phyloP scores from a whole-genome alignment of 2,888 invertebrate species.

The Margaritifera margaritifera region DNA sequence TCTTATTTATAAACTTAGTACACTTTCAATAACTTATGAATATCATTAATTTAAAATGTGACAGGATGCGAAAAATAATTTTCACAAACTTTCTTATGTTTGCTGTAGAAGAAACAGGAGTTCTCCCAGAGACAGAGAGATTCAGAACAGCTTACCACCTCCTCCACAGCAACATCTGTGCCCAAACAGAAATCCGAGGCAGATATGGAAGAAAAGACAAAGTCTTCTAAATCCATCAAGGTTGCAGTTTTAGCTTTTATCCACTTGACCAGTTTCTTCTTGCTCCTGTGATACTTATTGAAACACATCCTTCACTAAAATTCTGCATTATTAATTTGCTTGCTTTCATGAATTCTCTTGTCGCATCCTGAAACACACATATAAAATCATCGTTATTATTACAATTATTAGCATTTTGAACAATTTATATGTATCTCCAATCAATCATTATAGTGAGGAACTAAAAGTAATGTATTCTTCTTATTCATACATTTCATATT shows the following conservation, averaged over 20 bases:
- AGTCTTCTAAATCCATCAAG: slow-evolving; percentile 38
- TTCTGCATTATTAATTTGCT: background rate
- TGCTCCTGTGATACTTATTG: background rate
- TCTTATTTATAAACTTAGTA: too few relatives aligned
- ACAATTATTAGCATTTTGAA: too few relatives aligned
- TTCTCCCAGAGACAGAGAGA: slow-evolving; percentile 59
- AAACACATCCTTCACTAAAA: too few relatives aligned
- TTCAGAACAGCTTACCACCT: slow-evolving; percentile 35
- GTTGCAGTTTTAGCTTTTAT: slow-evolving; percentile 13
- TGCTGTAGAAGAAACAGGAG: slow-evolving; percentile 59
- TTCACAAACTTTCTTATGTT: background rate
- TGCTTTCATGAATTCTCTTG: too few relatives aligned
- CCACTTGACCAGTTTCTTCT: background rate
- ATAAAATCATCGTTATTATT: too few relatives aligned
- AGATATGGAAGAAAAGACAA: slow-evolving; percentile 39
- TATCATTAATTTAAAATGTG: too few relatives aligned
- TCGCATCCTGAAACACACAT: background rate
- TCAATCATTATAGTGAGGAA: too few relatives aligned
- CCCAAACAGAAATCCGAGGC: slow-evolving; percentile 39
- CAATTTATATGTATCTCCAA: too few relatives aligned
- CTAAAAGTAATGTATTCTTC: too few relatives aligned
- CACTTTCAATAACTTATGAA: too few relatives aligned
- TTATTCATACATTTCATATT: too few relatives aligned
- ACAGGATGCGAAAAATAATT: background rate
- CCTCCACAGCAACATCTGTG: slow-evolving; percentile 12